Evolutionary conservation across 1,140 invertebrate genomes (phyloP).

Genomic region (Eumeta japonica): DNA sequence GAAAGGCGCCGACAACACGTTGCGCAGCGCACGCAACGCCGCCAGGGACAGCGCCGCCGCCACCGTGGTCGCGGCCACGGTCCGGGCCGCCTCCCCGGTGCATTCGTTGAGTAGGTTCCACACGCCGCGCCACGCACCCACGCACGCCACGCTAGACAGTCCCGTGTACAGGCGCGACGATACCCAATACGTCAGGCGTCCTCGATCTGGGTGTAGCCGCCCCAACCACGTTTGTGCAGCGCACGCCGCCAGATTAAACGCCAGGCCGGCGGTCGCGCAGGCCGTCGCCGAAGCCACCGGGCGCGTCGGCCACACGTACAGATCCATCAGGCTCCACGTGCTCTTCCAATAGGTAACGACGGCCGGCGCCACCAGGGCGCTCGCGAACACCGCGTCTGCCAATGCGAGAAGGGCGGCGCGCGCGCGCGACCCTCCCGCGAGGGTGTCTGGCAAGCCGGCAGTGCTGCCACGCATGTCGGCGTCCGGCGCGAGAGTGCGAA

Average conservation of each 20-base stretch:
- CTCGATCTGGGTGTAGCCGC: slow-evolving; percentile 64
- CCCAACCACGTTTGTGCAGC: slow-evolving; percentile 65
- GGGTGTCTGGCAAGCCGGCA: slow-evolving; percentile 56
- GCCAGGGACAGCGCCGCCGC: slow-evolving; percentile 66
- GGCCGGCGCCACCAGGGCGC: slow-evolving; percentile 70
- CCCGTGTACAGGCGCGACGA: slow-evolving; percentile 74
- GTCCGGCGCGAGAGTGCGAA: background rate
- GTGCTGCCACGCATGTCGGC: slow-evolving; percentile 61
- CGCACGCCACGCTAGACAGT: slow-evolving; percentile 73
- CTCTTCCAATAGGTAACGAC: slow-evolving; percentile 85
- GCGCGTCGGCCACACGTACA: slow-evolving; percentile 66
- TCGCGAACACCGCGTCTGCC: slow-evolving; percentile 71
- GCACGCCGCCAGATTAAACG: slow-evolving; percentile 67
- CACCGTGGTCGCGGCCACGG: slow-evolving; percentile 61
- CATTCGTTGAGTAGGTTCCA: slow-evolving; percentile 75
- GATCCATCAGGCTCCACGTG: slow-evolving; percentile 77
- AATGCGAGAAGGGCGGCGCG: slow-evolving; percentile 65
- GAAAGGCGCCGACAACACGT: slow-evolving; percentile 80
- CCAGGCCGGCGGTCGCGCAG: slow-evolving; percentile 69
- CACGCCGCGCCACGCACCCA: slow-evolving; percentile 81
- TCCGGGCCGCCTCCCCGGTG: slow-evolving; percentile 62
- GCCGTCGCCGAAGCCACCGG: slow-evolving; percentile 60
- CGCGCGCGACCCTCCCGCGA: slow-evolving; percentile 46
- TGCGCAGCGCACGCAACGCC: slow-evolving; percentile 68
- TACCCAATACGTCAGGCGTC: slow-evolving; percentile 68